Percentiles rank a stretch among this genome's conserved stretches.
Conservation (phyloP, 2,888 invertebrate genomes). For the Rapana venosa region DNA sequence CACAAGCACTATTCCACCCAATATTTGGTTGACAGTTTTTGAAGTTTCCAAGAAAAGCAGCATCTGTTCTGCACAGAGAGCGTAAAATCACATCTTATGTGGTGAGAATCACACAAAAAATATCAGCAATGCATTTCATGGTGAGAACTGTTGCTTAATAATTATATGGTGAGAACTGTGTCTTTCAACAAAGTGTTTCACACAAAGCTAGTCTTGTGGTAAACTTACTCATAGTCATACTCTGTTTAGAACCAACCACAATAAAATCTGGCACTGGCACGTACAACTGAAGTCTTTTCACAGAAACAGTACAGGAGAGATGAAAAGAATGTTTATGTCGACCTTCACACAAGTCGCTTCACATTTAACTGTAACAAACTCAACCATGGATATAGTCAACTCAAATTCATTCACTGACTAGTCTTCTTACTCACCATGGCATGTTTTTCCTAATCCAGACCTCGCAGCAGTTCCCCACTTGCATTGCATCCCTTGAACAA, state of each 20-base stretch:
- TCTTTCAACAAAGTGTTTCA: background rate
- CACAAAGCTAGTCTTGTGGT: background rate
- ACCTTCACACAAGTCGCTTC: background rate
- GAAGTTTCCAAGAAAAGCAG: no score
- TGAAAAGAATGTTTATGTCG: background rate
- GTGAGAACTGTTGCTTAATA: no score
- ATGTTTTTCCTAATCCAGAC: background rate
- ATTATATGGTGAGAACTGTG: no score
- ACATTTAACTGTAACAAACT: background rate
- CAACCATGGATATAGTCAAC: background rate
- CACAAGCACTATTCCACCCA: no score
- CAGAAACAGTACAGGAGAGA: background rate
- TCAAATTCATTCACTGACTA: background rate
- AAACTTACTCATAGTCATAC: background rate
- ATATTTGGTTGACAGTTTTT: no score
- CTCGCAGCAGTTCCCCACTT: conserved; percentile 22
- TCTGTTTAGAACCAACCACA: background rate
- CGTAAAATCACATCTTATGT: no score
- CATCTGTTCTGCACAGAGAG: no score
- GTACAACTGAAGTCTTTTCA: background rate
- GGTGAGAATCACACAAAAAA: no score
- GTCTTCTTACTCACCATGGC: background rate
- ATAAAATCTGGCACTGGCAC: background rate
- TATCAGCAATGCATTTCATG: no score
- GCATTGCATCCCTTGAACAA: background rate